Evolutionary conservation across 2,888 invertebrate species (phyloP), one percentile per base, ranked within the genome.

Genomic region (Exocentrus adspersus): DNA sequence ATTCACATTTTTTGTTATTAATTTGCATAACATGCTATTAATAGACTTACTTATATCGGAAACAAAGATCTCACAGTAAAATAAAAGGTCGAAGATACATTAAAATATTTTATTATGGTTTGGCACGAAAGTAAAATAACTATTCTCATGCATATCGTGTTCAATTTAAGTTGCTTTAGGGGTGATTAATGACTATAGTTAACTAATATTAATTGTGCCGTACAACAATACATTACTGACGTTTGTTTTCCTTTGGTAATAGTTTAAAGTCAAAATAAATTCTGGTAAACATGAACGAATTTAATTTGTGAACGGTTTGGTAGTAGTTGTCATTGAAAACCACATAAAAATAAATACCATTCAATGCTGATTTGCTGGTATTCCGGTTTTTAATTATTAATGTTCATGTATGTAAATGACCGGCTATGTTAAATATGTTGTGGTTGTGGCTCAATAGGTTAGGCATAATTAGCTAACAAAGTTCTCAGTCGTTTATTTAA

Each of bases 131-230:
- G 58, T 67, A 59, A 65, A 66, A 68, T 70, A 66, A 70, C 65
- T 60, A 66, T 62, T 68, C 59, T 60, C 62, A 60, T 64, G 57
- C 65, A 43, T 57, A 63, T 52, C 57, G 50, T 63, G 67, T 62
- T 69, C 63, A 67, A 67, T 69, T 54, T 63, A 64, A 65, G 64
- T 69, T 69, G 64, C 66, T 62, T 69, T 60, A 52, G 45, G 14
- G 20, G 45, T 60, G 60, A 60, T 60, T 60, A 60, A 60, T 60
- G 51, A 43, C 43, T 32, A 21, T 20, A 16, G 60, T 52, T 45
- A 32, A 43, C 37, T 52, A 45, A 14, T 60, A 60, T 45, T 60
- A 57, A 57, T 50, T 51, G 60, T 50, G 52, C 52, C 32, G 37
- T 45, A 16, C 52, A 60, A 52, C 60, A 60, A 60, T 45, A 57